These are phyloP conservation scores for Barnardius zonarius DNA, from an alignment of 2,113 vertebrate species.

Conservation along the genomic window DNA sequence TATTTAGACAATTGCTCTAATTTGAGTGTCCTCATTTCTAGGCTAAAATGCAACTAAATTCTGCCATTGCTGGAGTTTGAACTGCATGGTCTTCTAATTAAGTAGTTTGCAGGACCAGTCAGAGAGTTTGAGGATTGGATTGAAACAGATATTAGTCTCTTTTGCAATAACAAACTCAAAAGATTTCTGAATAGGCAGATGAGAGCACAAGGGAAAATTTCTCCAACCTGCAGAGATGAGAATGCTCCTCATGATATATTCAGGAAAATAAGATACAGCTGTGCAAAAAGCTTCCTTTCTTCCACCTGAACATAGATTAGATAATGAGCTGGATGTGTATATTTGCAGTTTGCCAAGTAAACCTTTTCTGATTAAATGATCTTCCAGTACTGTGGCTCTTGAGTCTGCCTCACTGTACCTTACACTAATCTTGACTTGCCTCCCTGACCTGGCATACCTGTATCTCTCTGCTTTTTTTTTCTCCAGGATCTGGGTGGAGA, in stretches of 20 bases:
- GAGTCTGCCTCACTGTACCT: background rate
- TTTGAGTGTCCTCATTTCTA: conserved; percentile 51
- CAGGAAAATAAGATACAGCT: background rate
- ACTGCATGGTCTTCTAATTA: background rate
- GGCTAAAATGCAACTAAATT: conserved; percentile 49
- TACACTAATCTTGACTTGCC: background rate
- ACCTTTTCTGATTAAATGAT: background rate
- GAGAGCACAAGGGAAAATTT: background rate
- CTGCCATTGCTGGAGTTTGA: background rate
- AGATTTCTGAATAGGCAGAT: background rate
- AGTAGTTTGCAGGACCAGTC: background rate
- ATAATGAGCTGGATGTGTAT: background rate
- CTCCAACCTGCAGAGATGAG: background rate
- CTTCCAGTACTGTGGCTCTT: background rate
- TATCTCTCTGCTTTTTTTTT: background rate
- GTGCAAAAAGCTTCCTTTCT: background rate
- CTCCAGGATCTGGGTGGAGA: background rate
- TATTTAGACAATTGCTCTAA: conserved; percentile 57
- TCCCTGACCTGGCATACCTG: background rate
- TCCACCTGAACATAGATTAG: fast-evolving
- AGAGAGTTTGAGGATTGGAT: background rate
- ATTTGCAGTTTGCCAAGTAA: background rate
- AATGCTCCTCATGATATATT: background rate
- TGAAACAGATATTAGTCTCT: background rate
- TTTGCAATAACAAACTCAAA: background rate